Evolutionary conservation across 2,113 vertebrate genomes (phyloP).

Genomic region (Rissa tridactyla): DNA sequence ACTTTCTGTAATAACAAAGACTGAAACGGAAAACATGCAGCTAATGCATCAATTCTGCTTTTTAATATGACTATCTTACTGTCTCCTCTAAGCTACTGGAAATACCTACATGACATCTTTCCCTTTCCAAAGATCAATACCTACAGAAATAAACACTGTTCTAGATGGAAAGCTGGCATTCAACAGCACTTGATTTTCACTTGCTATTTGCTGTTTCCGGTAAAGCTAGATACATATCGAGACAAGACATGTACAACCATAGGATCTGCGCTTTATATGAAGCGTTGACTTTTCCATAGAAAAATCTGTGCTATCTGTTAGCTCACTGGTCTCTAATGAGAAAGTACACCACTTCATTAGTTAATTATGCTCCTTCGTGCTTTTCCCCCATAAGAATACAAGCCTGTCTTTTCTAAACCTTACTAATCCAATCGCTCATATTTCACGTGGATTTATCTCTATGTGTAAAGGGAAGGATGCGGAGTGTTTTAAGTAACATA

Average conservation of each 20-base stretch:
- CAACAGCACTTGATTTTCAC: background rate
- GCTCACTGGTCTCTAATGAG: background rate
- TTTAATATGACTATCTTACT: background rate
- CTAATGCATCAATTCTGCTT: background rate
- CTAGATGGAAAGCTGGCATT: background rate
- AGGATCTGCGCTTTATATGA: background rate
- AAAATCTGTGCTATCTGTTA: background rate
- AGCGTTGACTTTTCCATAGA: background rate
- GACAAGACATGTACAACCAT: background rate
- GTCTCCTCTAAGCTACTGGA: background rate
- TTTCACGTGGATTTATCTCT: background rate
- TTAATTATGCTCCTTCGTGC: background rate
- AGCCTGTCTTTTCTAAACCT: background rate
- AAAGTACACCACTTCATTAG: background rate
- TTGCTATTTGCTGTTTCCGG: background rate
- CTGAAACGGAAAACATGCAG: background rate
- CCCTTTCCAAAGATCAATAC: background rate
- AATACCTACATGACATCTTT: background rate
- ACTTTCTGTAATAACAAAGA: background rate
- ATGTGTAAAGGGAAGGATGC: background rate
- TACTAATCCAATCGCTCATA: background rate
- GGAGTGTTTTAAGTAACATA: background rate
- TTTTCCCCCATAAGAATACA: background rate
- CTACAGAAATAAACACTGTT: background rate
- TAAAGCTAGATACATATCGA: background rate